A percentile compares a stretch with the other conserved stretches of the same genome.
Evolutionary conservation across 1,140 invertebrate genomes (phyloP).

Genomic region (Hyphantria cunea): DNA sequence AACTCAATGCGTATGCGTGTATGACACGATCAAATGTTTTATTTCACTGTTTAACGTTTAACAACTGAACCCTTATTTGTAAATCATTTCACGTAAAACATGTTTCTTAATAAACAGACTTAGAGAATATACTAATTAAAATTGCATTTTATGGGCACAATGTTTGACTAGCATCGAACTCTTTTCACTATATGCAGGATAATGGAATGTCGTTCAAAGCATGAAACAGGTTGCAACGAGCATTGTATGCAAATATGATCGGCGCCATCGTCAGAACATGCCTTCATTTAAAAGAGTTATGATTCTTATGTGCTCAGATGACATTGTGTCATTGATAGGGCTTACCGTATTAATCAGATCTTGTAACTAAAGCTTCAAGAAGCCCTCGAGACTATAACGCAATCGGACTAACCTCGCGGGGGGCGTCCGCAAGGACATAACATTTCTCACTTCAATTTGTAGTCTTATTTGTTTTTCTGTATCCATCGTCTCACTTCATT

Average conservation of each 20-base stretch:
- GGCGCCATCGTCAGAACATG: constrained; percentile 49
- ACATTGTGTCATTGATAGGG: constrained; percentile 63
- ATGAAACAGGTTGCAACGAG: constrained; percentile 28
- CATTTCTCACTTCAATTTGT: constrained; percentile 75
- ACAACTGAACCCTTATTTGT: constrained; percentile 34
- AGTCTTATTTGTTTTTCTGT: constrained; percentile 61
- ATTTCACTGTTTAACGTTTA: constrained; percentile 39
- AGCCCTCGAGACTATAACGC: constrained; percentile 32
- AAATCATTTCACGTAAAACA: constrained; percentile 41
- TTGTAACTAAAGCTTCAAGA: constrained; percentile 60
- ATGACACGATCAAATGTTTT: constrained; percentile 29
- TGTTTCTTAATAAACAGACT: constrained; percentile 32
- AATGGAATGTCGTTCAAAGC: constrained; percentile 32
- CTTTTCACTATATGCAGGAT: background rate
- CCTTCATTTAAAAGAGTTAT: constrained; percentile 69
- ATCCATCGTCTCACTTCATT: constrained; percentile 61
- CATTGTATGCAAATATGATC: constrained; percentile 73
- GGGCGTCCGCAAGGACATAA: constrained; percentile 58
- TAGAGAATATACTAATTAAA: no score
- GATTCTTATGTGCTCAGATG: constrained; percentile 45
- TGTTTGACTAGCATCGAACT: no score
- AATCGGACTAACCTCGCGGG: constrained; percentile 44
- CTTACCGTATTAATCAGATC: constrained; percentile 67
- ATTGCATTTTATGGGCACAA: no score
- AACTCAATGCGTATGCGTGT: no score